Evolutionary conservation across 2,113 vertebrate species (phyloP), one percentile per base, ranked within the genome.

Genomic region (Coreoperca whiteheadi): DNA sequence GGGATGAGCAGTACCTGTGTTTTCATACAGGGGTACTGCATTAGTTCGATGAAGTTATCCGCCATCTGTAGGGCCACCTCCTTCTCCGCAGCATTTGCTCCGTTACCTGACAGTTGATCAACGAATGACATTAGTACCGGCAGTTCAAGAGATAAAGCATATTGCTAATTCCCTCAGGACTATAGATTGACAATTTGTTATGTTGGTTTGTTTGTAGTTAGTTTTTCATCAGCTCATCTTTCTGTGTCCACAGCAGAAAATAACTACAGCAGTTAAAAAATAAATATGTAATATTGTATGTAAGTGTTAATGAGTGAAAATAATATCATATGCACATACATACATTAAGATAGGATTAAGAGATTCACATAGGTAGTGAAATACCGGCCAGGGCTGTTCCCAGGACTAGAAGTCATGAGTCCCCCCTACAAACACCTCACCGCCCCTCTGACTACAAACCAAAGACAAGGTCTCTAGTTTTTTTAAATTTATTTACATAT

Each of bases 11-110:
- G 7, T 23, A 98, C 97, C 96, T 98, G 97, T 8, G 97, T 98
- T 72, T 93, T 97, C 65, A 96, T 95, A 79, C 77, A 91, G 4
- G 95, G 93, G 23, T 98, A 96, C 0, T 88, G 95, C 97, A 98
- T 97, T 39, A 94, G 90, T 14, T 96, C 41, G 8, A 98, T 97
- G 87, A 98, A 97, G 82, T 93, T 95, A 86, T 99, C 96, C 0
- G 97, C 96, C 89, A 97, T 96, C 30, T 93, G 94, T 2, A 98
- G 92, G 32, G 97, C 96, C 0, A 84, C 95, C 69, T 87, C 95
- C 79, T 96, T 95, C 91, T 98, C 97, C 79, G 95, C 95, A 18
- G 95, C 94, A 0, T 96, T 98, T 8, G 97, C 97, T 80, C 95
- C 96, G 2, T 81, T 91, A 28, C 97, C 97, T 98, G 90, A 14